Conservation (phyloP, 2,113 vertebrate genomes). For the Sceloporus tristichus region DNA sequence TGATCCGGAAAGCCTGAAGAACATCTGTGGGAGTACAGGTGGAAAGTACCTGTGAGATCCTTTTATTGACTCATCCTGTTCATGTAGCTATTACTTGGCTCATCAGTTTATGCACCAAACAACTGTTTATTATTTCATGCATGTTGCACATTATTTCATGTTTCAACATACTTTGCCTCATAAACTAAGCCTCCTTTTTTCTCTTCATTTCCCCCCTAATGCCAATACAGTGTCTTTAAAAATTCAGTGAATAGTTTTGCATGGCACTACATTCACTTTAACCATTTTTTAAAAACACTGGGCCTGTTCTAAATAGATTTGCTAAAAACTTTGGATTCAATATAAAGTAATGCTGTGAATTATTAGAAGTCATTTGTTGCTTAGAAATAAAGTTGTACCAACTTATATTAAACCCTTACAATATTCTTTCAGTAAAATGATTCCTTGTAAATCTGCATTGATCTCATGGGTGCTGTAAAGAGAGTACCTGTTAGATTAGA, state of each 20-base stretch:
- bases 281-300: background rate
- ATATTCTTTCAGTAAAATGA: background rate
- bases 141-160: background rate
- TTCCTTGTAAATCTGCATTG: background rate
- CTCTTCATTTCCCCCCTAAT: too few relatives aligned
- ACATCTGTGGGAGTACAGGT: background rate
- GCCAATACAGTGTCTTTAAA: background rate
- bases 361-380: background rate
- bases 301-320: background rate
- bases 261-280: background rate
- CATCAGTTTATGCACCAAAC: conserved; percentile 5
- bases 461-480: background rate
- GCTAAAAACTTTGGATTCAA: background rate
- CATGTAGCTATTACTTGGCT: background rate
- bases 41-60: background rate
- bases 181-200: background rate
- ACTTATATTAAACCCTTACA: background rate
- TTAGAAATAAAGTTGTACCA: background rate
- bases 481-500: background rate
- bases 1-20: background rate
- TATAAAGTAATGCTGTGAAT: background rate
- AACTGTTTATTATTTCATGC: conserved; percentile 20
- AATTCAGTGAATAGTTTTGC: too few relatives aligned
- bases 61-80: background rate
- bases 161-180: background rate